A percentile compares a stretch with the other conserved stretches of the same genome.
Evolutionary conservation across 1,140 invertebrate genomes (phyloP).

Genomic region (Homarus americanus): DNA sequence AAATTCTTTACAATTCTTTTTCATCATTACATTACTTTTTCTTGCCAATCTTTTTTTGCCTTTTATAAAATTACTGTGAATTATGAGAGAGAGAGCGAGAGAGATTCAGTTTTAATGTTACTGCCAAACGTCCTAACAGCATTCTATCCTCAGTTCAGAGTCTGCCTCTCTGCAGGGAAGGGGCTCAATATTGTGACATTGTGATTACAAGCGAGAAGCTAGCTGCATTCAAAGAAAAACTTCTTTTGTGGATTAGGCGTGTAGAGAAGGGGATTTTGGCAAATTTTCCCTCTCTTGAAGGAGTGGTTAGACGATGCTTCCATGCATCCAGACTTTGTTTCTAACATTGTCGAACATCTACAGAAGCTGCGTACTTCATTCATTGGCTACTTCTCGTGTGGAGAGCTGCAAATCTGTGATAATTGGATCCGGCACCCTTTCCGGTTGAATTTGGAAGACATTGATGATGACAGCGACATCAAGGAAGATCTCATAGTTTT

Average conservation of each 20-base stretch:
- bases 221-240: constrained; percentile 61
- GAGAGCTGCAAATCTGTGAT: too few species aligned
- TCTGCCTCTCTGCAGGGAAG: constrained; percentile 63
- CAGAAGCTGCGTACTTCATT: constrained; percentile 47
- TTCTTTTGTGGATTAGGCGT: constrained; percentile 45
- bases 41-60: too few species aligned
- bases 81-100: too few species aligned
- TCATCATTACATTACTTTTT: too few species aligned
- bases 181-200: constrained; percentile 42
- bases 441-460: too few species aligned
- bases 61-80: too few species aligned
- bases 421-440: too few species aligned
- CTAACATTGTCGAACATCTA: constrained; percentile 41
- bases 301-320: constrained; percentile 37
- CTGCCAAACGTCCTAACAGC: too few species aligned
- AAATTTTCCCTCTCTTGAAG: constrained; percentile 60
- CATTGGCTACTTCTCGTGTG: constrained; percentile 29
- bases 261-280: constrained; percentile 43
- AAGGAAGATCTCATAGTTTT: constrained; percentile 43
- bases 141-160: too few species aligned
- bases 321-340: constrained; percentile 50
- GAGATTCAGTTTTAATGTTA: too few species aligned
- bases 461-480: constrained; percentile 48
- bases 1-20: too few species aligned
- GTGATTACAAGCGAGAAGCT: constrained; percentile 56